Base-by-base conservation (phyloP, 2,888 invertebrate species). In the Cantharis flavilabris region DNA sequence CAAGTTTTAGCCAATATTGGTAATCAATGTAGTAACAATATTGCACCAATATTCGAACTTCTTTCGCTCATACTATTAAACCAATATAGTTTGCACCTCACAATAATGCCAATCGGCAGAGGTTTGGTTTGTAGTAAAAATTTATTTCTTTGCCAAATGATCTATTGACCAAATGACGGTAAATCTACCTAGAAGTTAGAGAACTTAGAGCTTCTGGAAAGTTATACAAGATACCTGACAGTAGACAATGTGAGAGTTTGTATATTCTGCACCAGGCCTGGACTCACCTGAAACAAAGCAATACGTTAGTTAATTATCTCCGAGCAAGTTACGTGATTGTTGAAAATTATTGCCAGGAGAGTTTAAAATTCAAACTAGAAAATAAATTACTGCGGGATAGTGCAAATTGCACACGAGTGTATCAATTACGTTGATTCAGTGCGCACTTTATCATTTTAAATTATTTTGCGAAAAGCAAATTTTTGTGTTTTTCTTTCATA, bases 381-480 rank as follows among this genome's bases (percentile, higher is more conserved):
- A 49, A 49, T 49, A 49, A 49, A 49, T 49, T 49, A 49, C 49
- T n/a, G 49, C 49, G 49, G 49, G 49, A 49, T 49, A 49, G 49
- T 49, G 49, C 49, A 49, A 49, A 49, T 49, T 49, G 49, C 49
- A n/a, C n/a, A 49, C 49, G 49, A 49, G 49, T 49, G 49, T 67
- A 23, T 67, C 65, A 67, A 67, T 67, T 67, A 67, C 26, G 65
- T 23, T 67, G 65, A 77, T 73, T 77, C 73, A 28, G 14, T 23
- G 76, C 76, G 62, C 71, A 77, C 71, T 70, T 72, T 71, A 70
- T 77, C 76, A 74, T 74, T 77, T 71, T 64, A 72, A 62, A 76
- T 76, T 76, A 70, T 49, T 67, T 67, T 23, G 23, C 13, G 65
- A 67, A 67, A 23, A 67, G 26, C 20, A 67, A 67, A 26, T 67